Evolutionary conservation across 2,113 vertebrate species (phyloP), one percentile per base, ranked within the genome.

Genomic region (Asarcornis scutulata): DNA sequence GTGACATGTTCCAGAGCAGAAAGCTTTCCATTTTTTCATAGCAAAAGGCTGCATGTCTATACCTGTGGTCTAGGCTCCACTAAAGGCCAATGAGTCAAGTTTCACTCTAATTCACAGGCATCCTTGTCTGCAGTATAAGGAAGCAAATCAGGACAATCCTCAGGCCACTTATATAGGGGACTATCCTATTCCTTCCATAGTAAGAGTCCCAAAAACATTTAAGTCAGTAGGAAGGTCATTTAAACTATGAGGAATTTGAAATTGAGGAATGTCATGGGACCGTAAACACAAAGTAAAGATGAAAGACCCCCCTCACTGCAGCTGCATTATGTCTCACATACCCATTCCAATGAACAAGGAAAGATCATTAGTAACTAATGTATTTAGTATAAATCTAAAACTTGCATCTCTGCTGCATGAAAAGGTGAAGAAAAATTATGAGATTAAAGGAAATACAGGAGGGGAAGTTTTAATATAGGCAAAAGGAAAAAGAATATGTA

Each of bases 231-330:
- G 14, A 68, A 83, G 7, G 9, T 36, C 8, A 32, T 48, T 79
- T 53, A 42, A 64, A 85, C 21, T 48, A 46, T 21, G 34, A 72
- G 56, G 60, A 59, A 32, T 64, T 6, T 32, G 29, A 79, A 66
- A 60, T 42, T 13, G n/a, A 75, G 34, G 21, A 75, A 62, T 75
- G 16, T 5, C 42, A 23, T 8, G 22, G 46, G 4, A 31, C 20
- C 38, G 7, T 34, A 84, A 78, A 68, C 5, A 9, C 46, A 60
- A 78, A 67, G 58, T 9, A 64, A 31, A 79, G 44, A 44, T 4
- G 40, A 91, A 62, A 13, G 16, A 48, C 79, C 23, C 32, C 4
- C 1, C 72, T 34, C 0, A 0, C 25, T 52, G 10, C 11, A 52
- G 15, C 52, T 56, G 22, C 23, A 27, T 53, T 23, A 4, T 52